phyloP scores from a whole-genome alignment of 2,797 vertebrate species.

The Rhinogobio ventralis region DNA sequence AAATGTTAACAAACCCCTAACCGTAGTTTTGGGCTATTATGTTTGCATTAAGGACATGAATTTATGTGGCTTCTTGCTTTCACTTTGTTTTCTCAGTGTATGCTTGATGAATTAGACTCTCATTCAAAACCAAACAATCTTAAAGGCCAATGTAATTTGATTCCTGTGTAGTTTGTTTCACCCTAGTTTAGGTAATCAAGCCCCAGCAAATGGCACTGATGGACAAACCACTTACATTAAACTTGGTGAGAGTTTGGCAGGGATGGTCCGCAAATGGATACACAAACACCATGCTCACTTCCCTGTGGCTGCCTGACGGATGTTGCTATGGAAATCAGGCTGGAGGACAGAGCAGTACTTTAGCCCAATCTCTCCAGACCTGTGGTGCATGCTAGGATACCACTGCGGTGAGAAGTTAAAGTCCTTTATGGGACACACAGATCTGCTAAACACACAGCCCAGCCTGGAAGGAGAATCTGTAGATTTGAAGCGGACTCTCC shows the following conservation, averaged over 20 bases:
- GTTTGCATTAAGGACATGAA: background rate
- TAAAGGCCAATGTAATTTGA: background rate
- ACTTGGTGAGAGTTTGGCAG: background rate
- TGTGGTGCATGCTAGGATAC: background rate
- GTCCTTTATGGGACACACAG: background rate
- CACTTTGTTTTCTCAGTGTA: background rate
- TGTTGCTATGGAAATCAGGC: no score
- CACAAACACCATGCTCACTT: background rate
- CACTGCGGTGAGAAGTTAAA: background rate
- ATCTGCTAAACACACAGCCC: no score
- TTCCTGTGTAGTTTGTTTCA: background rate
- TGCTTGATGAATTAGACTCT: background rate
- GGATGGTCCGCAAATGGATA: background rate
- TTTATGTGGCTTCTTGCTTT: background rate
- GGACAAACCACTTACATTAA: background rate
- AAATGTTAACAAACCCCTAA: background rate
- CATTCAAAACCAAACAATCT: slow-evolving; percentile 12
- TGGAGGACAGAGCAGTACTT: background rate
- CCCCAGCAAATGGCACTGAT: background rate
- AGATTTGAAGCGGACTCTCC: background rate
- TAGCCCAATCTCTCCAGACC: background rate
- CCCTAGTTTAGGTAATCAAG: slow-evolving; percentile 10
- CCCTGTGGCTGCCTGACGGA: background rate
- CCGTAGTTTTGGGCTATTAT: background rate
- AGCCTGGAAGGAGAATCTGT: background rate